Percentiles rank a stretch among this genome's conserved stretches.
These are phyloP conservation scores for Brachionus rubens DNA, from an alignment of 1,140 invertebrate genomes.

Conservation along the genomic window DNA sequence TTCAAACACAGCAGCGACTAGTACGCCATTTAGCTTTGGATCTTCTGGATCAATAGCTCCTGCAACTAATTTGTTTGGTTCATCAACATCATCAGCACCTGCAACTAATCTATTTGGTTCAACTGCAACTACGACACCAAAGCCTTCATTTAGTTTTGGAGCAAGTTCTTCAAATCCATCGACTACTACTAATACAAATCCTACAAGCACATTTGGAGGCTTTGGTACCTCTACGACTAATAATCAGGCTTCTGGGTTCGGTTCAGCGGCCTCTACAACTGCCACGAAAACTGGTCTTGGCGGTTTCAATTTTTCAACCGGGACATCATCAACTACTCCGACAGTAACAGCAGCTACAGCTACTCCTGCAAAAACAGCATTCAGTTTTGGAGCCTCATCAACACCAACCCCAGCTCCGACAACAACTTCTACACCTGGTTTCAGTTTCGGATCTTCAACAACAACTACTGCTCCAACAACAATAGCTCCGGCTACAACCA, in stretches of 20 bases:
- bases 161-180: constrained; percentile 30
- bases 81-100: constrained; percentile 43
- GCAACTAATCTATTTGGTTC: constrained; percentile 33
- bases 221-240: too few relatives aligned
- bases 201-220: constrained; percentile 33
- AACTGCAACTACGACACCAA: constrained; percentile 2
- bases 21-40: constrained; percentile 30
- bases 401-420: neutral
- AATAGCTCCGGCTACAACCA: too few relatives aligned
- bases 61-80: neutral
- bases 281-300: neutral
- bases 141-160: constrained; percentile 40
- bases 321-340: neutral
- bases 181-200: constrained; percentile 33
- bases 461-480: neutral
- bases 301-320: neutral
- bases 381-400: neutral
- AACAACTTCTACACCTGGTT: neutral
- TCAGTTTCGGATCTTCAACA: neutral
- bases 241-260: neutral
- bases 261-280: neutral
- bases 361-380: neutral
- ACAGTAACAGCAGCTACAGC: neutral
- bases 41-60: neutral
- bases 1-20: neutral